Evolutionary conservation across 2,797 vertebrate genomes (phyloP).

Genomic region (Danio kyathit): DNA sequence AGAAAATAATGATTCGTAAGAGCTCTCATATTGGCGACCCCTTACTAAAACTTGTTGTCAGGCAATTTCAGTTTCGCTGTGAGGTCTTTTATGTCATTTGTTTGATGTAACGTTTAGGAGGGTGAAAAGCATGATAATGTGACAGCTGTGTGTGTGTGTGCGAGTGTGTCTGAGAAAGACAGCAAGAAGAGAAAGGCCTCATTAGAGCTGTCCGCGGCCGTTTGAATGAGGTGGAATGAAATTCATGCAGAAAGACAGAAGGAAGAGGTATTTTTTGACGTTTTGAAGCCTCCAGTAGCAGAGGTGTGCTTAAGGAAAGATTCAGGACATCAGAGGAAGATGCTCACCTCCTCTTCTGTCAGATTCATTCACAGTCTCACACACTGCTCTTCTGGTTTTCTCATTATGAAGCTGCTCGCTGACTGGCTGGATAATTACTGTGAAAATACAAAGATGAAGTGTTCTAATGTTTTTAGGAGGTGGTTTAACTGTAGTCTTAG

Average conservation of each 20-base stretch:
- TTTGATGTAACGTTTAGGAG: slow-evolving; percentile 55
- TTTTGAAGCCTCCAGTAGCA: slow-evolving; percentile 16
- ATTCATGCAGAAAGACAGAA: slow-evolving; percentile 15
- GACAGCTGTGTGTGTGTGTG: slow-evolving; percentile 44
- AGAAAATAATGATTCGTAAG: slow-evolving; percentile 28
- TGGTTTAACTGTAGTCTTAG: background rate
- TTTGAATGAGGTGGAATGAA: slow-evolving; percentile 36
- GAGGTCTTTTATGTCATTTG: slow-evolving; percentile 48
- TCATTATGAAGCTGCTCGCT: background rate
- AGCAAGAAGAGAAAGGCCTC: slow-evolving; percentile 39
- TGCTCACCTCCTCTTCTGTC: background rate
- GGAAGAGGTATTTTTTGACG: slow-evolving; percentile 52
- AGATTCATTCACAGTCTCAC: slow-evolving; percentile 5
- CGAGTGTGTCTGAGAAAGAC: slow-evolving; percentile 4
- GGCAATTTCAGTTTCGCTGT: slow-evolving; percentile 38
- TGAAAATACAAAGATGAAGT: background rate
- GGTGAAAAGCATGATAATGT: slow-evolving; percentile 47
- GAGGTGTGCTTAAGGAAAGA: background rate
- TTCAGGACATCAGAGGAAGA: slow-evolving; percentile 13
- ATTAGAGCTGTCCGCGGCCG: slow-evolving; percentile 46
- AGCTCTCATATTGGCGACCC: slow-evolving; percentile 8
- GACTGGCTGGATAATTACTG: slow-evolving; percentile 14
- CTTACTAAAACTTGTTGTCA: slow-evolving; percentile 31
- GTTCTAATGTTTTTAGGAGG: background rate
- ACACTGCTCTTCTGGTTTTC: background rate